Base-by-base conservation (phyloP, 2,113 vertebrate species). In the Collichthys lucidus region DNA sequence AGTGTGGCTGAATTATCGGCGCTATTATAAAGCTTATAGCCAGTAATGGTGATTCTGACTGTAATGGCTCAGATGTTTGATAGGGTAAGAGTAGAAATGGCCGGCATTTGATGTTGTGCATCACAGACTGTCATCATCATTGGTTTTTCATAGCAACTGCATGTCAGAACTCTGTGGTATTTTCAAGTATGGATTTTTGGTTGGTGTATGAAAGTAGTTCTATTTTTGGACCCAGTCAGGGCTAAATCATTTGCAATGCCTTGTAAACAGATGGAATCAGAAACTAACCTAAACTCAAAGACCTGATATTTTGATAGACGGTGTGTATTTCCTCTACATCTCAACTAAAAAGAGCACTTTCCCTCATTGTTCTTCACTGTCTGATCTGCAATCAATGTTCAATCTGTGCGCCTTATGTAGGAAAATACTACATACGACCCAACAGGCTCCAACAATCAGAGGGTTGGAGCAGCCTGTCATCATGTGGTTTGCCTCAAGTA, bases 1-100 rank as follows among this genome's bases (percentile, higher is more conserved):
- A 75, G 71, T 35, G 49, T 42, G 61, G 83, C 70, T 76, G 86
- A 86, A 89, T 88, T 82, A 91, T 89, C 5, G 42, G 20, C 14
- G 77, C 68, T 53, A 75, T 92, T 85, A 90, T 57, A 63, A 82
- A 79, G 44, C 82, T 84, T 82, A 85, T 72, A 79, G 73, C 55
- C 79, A 35, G 76, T 90, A 78, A 93, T 87, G 74, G 85, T 74
- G 65, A 66, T 62, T 75, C 57, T 50, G 77, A 77, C 67, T 74
- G 50, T 83, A 88, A 91, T 87, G 72, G 84, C 71, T 84, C 79
- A 68, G 84, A 87, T 88, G 79, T 77, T 80, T 89, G 80, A 87
- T 86, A 68, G 79, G 80, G 68, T 50, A 42, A 82, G 31, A 62
- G 63, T 11, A 59, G 50, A 86, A 82, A 73, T 79, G 78, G 83